phyloP scores from a whole-genome alignment of 2,797 vertebrate species.

The Microctenopoma lineatum region DNA sequence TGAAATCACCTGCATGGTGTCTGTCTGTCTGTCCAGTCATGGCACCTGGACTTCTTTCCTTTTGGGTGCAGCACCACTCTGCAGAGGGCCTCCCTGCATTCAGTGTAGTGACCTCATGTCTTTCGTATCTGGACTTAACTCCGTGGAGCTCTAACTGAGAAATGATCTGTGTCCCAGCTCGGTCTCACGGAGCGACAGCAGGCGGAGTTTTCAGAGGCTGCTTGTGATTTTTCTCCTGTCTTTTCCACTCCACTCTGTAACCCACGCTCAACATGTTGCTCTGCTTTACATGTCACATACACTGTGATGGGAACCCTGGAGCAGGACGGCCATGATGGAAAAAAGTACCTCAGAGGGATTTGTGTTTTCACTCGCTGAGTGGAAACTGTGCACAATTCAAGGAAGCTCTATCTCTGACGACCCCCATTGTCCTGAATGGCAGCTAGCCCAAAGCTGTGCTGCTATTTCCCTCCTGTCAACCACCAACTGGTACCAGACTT shows the following conservation, averaged over 20 bases:
- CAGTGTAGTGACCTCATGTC: background rate
- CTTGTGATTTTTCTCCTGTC: no score
- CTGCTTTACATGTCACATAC: conserved; percentile 25
- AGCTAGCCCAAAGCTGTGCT: conserved; percentile 35
- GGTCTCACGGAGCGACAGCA: no score
- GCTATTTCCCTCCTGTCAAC: conserved; percentile 64
- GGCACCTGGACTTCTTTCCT: no score
- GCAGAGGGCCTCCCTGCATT: background rate
- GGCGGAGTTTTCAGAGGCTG: no score
- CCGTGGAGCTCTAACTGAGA: background rate
- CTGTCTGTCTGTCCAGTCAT: no score
- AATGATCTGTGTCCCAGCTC: background rate
- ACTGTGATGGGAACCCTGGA: conserved; percentile 43
- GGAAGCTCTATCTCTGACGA: conserved; percentile 75
- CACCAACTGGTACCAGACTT: conserved; percentile 20
- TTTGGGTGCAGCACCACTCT: no score
- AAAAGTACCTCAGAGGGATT: conserved; percentile 47
- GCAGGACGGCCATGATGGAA: conserved; percentile 55
- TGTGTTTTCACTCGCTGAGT: conserved; percentile 62
- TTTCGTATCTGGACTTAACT: background rate
- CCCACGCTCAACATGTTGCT: background rate
- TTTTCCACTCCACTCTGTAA: no score
- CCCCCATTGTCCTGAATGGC: conserved; percentile 75
- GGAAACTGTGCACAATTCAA: conserved; percentile 82
- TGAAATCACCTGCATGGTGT: no score